phyloP scores from a whole-genome alignment of 2,888 invertebrate genomes.

The Brassicogethes aeneus region DNA sequence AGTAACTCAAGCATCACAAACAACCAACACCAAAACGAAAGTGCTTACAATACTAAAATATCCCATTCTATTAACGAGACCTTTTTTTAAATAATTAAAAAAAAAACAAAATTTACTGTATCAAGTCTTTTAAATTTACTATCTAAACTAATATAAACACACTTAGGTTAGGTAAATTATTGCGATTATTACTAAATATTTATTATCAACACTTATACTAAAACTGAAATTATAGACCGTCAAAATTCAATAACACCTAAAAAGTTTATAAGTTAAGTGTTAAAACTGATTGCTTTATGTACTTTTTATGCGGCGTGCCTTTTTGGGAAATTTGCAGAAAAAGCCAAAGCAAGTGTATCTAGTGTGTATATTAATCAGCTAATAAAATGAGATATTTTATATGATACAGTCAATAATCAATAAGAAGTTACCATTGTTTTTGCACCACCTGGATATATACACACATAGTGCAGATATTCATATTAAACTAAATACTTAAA shows the following conservation, averaged over 20 bases:
- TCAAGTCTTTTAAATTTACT: not conserved
- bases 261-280: not conserved
- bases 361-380: not conserved
- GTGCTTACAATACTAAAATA: no score
- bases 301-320: not conserved
- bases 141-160: not conserved
- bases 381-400: not conserved
- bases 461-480: constrained; percentile 4
- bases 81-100: not conserved
- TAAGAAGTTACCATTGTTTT: constrained; percentile 26
- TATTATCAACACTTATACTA: no score
- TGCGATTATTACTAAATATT: not conserved
- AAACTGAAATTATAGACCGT: no score
- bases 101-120: not conserved
- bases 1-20: constrained; percentile 11
- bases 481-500: not conserved
- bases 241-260: no score
- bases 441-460: constrained; percentile 19
- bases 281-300: not conserved
- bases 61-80: no score
- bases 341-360: not conserved
- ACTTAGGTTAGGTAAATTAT: constrained; percentile 1
- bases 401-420: constrained; percentile 15
- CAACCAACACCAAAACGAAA: not conserved
- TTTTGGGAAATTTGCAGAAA: not conserved